Evolutionary conservation across 2,797 vertebrate genomes (phyloP).

Genomic region (Chelonia mydas): DNA sequence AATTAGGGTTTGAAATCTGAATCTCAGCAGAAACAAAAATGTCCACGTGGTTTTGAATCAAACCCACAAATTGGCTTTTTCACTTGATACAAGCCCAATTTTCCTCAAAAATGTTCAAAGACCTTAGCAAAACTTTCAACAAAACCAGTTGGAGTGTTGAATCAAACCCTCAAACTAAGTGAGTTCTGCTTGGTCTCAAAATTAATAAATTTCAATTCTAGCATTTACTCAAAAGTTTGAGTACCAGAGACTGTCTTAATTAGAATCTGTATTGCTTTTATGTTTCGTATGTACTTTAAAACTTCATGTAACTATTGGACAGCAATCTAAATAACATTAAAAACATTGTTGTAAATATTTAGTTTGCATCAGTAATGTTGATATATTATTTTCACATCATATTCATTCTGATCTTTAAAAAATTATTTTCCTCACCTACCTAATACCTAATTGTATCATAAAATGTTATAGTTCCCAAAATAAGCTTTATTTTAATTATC

Average conservation of each 20-base stretch:
- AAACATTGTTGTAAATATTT: neutral
- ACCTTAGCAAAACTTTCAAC: constrained; percentile 12
- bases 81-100: neutral
- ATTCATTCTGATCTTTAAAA: neutral
- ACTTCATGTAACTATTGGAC: neutral
- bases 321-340: neutral
- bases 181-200: constrained; percentile 18
- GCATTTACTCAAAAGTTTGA: constrained; percentile 32
- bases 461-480: constrained; percentile 39
- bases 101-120: neutral
- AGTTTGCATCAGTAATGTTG: neutral
- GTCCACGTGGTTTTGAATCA: accelerated
- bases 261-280: neutral
- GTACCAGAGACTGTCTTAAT: neutral
- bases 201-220: constrained; percentile 41
- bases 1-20: accelerated
- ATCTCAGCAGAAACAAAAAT: neutral
- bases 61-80: neutral
- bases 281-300: neutral
- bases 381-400: constrained; percentile 13
- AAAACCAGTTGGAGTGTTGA: neutral
- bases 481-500: constrained; percentile 54
- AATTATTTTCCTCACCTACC: neutral
- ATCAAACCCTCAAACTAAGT: constrained; percentile 15
- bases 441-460: constrained; percentile 7